phyloP scores from a whole-genome alignment of 2,797 vertebrate genomes.

The Xenopus petersii region DNA sequence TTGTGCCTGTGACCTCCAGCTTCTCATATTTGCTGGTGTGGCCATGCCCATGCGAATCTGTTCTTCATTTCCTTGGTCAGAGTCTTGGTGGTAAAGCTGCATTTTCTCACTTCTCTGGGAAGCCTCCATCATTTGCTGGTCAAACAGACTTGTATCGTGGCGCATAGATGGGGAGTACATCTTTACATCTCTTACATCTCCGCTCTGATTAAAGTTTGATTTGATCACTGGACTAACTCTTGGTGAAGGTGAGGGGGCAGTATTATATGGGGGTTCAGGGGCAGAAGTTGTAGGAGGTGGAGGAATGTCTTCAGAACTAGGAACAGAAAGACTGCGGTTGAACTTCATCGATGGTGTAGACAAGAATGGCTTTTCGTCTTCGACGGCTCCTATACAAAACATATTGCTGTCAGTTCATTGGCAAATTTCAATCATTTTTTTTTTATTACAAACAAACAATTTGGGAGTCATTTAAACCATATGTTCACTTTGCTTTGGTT shows the following conservation, averaged over 20 bases:
- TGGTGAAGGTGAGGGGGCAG: constrained; percentile 60
- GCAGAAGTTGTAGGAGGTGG: constrained; percentile 90
- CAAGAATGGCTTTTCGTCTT: constrained; percentile 84
- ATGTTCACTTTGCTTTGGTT: too few species aligned
- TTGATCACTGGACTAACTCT: constrained; percentile 52
- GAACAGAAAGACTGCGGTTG: constrained; percentile 86
- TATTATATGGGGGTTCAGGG: constrained; percentile 87
- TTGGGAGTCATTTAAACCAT: too few species aligned
- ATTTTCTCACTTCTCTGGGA: constrained; percentile 54
- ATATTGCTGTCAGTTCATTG: not conserved
- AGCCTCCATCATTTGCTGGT: constrained; percentile 50
- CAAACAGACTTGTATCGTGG: constrained; percentile 51
- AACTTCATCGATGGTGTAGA: constrained; percentile 86
- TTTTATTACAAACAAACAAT: too few species aligned
- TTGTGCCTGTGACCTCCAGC: constrained; percentile 60
- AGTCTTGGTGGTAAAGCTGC: constrained; percentile 49
- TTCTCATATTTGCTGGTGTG: constrained; percentile 58
- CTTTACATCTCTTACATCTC: constrained; percentile 35
- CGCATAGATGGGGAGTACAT: constrained; percentile 51
- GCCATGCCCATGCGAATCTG: constrained; percentile 63
- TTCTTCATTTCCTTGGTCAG: constrained; percentile 58
- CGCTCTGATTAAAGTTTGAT: constrained; percentile 58
- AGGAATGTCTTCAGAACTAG: constrained; percentile 88
- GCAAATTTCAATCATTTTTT: too few species aligned
- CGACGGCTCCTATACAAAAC: constrained; percentile 71